phyloP scores from a whole-genome alignment of 2,113 vertebrate genomes.

The Thermophis baileyi region DNA sequence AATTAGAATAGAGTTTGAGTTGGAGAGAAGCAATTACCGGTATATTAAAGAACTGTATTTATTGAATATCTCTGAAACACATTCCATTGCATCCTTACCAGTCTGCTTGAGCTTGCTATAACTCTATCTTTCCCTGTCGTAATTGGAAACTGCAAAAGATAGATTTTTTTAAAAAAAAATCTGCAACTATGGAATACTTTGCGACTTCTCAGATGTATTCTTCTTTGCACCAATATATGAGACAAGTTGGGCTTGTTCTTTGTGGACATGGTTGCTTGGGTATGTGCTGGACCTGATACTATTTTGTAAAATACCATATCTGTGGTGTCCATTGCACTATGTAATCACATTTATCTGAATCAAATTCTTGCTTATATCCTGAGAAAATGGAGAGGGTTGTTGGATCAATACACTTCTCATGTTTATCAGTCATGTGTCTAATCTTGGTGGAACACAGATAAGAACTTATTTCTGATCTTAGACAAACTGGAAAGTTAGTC shows the following conservation, averaged over 20 bases:
- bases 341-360: neutral
- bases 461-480: neutral
- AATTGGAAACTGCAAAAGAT: neutral
- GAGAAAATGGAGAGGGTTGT: neutral
- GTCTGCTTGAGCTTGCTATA: conserved; percentile 15
- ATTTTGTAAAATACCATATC: neutral
- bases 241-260: neutral
- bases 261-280: neutral
- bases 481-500: neutral
- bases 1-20: neutral
- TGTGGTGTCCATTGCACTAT: neutral
- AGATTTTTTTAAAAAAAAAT: conserved; percentile 4
- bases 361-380: neutral
- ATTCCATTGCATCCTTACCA: conserved; percentile 16
- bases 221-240: conserved; percentile 23
- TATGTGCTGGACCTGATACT: neutral
- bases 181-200: neutral
- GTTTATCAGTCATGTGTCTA: neutral
- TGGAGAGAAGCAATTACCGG: neutral
- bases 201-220: conserved; percentile 35
- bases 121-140: conserved; percentile 13
- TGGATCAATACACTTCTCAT: neutral
- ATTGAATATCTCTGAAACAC: conserved; percentile 2
- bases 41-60: conserved; percentile 26
- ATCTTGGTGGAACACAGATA: neutral